Evolutionary conservation across 1,140 invertebrate species (phyloP).

Genomic region (Euwallacea fornicatus): DNA sequence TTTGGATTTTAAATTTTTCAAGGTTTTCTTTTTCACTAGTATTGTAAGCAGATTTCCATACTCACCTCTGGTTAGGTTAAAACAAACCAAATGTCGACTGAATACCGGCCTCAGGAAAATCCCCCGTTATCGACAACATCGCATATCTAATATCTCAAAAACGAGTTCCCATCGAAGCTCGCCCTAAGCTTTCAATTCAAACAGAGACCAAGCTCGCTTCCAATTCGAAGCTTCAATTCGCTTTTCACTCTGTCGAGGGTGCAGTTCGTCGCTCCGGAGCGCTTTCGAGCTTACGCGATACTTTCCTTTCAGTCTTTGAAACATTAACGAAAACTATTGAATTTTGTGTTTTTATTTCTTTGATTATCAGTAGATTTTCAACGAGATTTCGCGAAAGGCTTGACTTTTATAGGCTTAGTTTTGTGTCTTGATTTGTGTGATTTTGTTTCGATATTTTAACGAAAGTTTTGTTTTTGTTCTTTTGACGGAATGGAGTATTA

Average conservation of each 20-base stretch:
- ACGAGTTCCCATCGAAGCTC: constrained; percentile 27
- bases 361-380: not conserved
- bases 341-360: constrained; percentile 14
- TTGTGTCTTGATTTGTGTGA: constrained; percentile 25
- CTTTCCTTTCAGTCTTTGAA: not conserved
- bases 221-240: constrained; percentile 18
- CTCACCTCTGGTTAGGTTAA: too few species aligned
- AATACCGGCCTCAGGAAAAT: constrained; percentile 2
- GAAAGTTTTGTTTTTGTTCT: constrained; percentile 1
- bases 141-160: constrained; percentile 7
- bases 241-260: constrained; percentile 22
- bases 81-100: too few species aligned
- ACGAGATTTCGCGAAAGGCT: not conserved
- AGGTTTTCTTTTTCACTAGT: too few species aligned
- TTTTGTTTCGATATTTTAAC: constrained; percentile 10
- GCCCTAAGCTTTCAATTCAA: constrained; percentile 31
- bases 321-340: not conserved
- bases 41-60: too few species aligned
- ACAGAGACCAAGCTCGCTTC: constrained; percentile 20
- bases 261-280: constrained; percentile 18
- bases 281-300: constrained; percentile 21
- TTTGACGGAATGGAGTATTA: constrained; percentile 26
- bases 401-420: constrained; percentile 1
- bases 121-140: constrained; percentile 15
- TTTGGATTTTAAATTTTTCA: too few species aligned